These are phyloP conservation scores for Oligia fasciuncula DNA, from an alignment of 2,888 invertebrate genomes.

Conservation along the genomic window DNA sequence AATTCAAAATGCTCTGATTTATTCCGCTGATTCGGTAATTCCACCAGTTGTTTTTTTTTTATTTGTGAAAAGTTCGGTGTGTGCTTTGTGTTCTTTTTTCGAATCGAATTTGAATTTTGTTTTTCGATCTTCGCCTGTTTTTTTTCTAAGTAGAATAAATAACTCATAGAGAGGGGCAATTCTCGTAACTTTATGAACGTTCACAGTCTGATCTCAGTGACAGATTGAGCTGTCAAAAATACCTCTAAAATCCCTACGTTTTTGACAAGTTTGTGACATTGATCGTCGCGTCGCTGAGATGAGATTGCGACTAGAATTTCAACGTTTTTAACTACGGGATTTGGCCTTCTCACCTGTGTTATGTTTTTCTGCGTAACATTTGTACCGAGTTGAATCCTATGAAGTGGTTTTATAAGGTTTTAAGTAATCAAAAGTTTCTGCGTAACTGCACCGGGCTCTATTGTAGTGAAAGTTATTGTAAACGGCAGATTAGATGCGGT, in stretches of 20 bases:
- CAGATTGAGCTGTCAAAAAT: background rate
- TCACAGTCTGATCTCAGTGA: background rate
- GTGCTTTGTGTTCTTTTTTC: slow-evolving; percentile 58
- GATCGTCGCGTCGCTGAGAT: background rate
- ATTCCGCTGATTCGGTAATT: slow-evolving; percentile 51
- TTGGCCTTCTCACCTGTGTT: background rate
- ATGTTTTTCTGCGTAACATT: background rate
- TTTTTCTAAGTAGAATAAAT: background rate
- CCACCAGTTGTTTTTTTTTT: background rate
- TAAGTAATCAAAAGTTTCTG: slow-evolving; percentile 9
- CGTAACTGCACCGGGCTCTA: slow-evolving; percentile 3
- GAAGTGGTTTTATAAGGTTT: slow-evolving; percentile 13
- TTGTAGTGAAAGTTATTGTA: slow-evolving; percentile 48
- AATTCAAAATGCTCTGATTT: slow-evolving; percentile 66
- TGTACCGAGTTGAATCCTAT: background rate
- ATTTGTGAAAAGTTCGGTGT: slow-evolving; percentile 14
- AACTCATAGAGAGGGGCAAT: background rate
- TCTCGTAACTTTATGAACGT: background rate
- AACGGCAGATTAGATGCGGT: slow-evolving; percentile 44
- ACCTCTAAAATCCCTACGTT: background rate
- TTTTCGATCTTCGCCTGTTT: slow-evolving; percentile 5
- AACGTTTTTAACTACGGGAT: background rate
- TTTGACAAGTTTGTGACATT: background rate
- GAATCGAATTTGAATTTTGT: slow-evolving; percentile 37
- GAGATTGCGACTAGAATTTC: background rate